Evolutionary conservation across 2,888 invertebrate species (phyloP), one percentile per base, ranked within the genome.

Genomic region (Drosophila demipolita): DNA sequence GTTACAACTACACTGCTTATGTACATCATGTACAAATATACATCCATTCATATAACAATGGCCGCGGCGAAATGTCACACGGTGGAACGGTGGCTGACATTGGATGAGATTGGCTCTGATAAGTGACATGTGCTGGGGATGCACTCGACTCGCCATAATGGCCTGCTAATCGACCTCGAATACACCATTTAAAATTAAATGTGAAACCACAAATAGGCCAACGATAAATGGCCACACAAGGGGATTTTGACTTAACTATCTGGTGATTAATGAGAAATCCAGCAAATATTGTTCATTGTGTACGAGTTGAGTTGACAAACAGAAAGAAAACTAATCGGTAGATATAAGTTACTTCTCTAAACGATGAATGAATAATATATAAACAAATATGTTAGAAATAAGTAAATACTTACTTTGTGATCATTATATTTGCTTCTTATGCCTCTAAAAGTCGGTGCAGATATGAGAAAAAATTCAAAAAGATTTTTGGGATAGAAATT

Each of bases 61-160:
- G 87, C 83, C 66, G 65, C 69, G 57, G 75, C 85, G 23, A 79
- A 75, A 64, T 87, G 89, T 80, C 89, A 83, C 81, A 80, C 87
- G 68, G 53, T 57, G 29, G 66, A 70, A 67, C 66, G 29, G 29
- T 59, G 71, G 45, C 69, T 72, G 88, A 84, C 90, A 68, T 81
- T 82, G 86, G 88, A 73, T 45, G 88, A 84, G 88, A 68, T 81
- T 82, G 86, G 88, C 80, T 85, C 80, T 85, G 90, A 88, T 68
- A 84, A 66, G 80, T 80, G 85, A 83, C 90, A 84, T 84, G 84
- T 90, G 84, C 90, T 89, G 67, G 75, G 66, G 68, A 71, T 70
- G 75, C 80, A 87, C 75, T 75, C 86, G 75, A 66, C 49, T 55
- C 49, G 64, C 26, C 60, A 77, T 78, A 78, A 81, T 71, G 78